Evolutionary conservation across 1,140 invertebrate genomes (phyloP).

Genomic region (Drosophila cardini): DNA sequence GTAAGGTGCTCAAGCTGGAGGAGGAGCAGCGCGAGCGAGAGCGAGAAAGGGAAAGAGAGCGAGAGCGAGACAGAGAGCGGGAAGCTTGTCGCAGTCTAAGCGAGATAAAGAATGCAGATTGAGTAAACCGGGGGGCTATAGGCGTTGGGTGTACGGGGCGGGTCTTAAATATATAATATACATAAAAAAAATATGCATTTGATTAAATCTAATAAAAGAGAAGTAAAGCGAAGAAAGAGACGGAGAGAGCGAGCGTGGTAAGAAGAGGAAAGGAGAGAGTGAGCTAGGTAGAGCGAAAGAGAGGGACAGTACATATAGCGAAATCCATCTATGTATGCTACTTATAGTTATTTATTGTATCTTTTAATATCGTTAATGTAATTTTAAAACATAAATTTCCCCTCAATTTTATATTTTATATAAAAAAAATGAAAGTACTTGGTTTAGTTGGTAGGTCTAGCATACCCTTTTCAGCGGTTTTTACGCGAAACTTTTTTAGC

Average conservation of each 20-base stretch:
- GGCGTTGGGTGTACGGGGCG: constrained; percentile 23
- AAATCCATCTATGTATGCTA: constrained; percentile 62
- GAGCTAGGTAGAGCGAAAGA: neutral
- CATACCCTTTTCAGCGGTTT: constrained; percentile 26
- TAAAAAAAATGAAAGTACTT: constrained; percentile 36
- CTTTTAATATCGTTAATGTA: constrained; percentile 79
- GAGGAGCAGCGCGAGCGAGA: constrained; percentile 74
- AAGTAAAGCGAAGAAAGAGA: neutral
- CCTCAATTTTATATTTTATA: too few relatives aligned
- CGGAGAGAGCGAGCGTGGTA: too few relatives aligned
- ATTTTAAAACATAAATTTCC: constrained; percentile 52
- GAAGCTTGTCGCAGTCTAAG: constrained; percentile 71
- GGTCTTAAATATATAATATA: constrained; percentile 28
- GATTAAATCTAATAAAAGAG: constrained; percentile 64
- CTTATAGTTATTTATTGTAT: constrained; percentile 82
- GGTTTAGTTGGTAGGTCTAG: constrained; percentile 74
- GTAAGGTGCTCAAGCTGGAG: constrained; percentile 81
- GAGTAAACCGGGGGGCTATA: constrained; percentile 31
- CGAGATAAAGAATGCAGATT: constrained; percentile 81
- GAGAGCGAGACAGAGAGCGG: constrained; percentile 46
- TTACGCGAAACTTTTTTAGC: neutral
- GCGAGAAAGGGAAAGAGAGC: constrained; percentile 54
- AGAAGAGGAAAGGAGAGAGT: too few relatives aligned
- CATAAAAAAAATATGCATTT: constrained; percentile 60
- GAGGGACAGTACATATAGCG: constrained; percentile 42